Conservation (phyloP, 2,797 vertebrate genomes). For the Chloroceryle amazona region DNA sequence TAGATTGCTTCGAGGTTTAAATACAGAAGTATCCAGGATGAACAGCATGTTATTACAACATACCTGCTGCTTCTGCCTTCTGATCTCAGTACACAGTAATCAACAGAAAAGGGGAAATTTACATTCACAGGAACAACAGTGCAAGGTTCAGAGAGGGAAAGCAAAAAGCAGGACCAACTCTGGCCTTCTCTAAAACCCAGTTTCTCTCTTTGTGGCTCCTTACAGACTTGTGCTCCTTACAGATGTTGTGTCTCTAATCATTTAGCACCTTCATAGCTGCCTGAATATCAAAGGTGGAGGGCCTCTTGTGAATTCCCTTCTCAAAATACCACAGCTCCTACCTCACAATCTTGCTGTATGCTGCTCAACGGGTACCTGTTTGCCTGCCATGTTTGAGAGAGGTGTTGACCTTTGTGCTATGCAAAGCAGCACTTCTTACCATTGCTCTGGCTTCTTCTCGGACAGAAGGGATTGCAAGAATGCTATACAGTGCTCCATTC, state of each 20-base stretch:
- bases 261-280: not conserved
- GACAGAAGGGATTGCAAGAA: slow-evolving; percentile 90
- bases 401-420: not conserved
- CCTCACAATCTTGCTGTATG: not conserved
- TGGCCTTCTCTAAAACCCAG: not conserved
- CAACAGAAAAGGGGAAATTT: not conserved
- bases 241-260: not conserved
- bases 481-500: slow-evolving; percentile 94
- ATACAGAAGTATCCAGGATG: not conserved
- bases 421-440: slow-evolving; percentile 82
- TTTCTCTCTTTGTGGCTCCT: not conserved
- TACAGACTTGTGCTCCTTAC: too few species aligned
- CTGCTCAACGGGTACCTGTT: not conserved
- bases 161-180: not conserved
- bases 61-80: not conserved
- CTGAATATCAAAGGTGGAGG: not conserved
- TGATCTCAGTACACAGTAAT: not conserved
- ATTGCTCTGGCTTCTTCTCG: slow-evolving; percentile 94
- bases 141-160: not conserved
- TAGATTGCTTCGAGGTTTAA: not conserved
- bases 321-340: not conserved
- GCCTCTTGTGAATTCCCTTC: not conserved
- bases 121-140: not conserved
- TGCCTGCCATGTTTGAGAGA: not conserved
- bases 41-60: not conserved